Conservation (phyloP, 1,140 invertebrate species). For the Bombus impatiens region DNA sequence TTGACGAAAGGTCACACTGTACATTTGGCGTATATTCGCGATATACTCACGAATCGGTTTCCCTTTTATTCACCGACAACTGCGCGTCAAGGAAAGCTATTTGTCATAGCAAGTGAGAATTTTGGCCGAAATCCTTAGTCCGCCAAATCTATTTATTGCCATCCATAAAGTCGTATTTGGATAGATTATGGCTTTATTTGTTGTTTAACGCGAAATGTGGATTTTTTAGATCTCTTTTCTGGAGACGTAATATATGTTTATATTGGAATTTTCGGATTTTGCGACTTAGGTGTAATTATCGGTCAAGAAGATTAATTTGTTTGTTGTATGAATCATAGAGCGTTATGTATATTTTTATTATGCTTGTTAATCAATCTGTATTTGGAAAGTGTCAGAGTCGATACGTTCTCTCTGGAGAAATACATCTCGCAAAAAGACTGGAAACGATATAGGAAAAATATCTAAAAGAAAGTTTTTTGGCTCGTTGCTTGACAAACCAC, state of each 20-base stretch:
- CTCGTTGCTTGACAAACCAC: no score
- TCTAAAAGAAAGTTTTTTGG: no score
- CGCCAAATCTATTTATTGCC: conserved; percentile 31
- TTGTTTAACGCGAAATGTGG: background rate
- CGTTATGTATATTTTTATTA: no score
- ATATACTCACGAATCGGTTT: background rate
- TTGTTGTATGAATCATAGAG: no score
- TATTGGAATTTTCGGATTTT: no score
- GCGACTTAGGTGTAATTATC: background rate
- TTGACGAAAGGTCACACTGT: background rate
- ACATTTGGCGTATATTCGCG: background rate
- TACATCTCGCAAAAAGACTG: no score
- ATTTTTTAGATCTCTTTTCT: background rate
- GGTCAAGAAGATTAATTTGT: background rate
- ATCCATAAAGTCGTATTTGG: conserved; percentile 9
- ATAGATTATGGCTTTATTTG: background rate
- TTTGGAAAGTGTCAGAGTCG: no score
- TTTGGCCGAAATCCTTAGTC: background rate
- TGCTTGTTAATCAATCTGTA: no score
- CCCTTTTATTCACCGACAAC: background rate
- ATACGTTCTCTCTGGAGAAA: no score
- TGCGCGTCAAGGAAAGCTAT: no score
- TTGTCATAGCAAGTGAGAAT: background rate
- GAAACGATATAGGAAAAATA: no score
- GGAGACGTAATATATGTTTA: background rate